Evolutionary conservation across 2,797 vertebrate species (phyloP).

Genomic region (Tiaroga cobitis): DNA sequence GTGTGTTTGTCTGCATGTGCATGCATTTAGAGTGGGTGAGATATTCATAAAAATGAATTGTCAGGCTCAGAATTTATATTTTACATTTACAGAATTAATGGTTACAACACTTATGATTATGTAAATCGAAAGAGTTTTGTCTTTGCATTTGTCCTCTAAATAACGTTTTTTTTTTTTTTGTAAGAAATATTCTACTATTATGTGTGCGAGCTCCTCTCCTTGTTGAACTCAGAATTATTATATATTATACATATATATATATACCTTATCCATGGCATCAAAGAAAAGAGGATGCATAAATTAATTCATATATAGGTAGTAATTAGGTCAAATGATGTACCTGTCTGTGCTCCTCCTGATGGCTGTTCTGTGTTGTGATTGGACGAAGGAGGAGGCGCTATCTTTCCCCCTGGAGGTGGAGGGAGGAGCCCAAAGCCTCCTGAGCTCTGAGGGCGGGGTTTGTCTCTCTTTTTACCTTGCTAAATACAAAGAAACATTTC

Average conservation of each 20-base stretch:
- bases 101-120: not conserved
- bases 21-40: not conserved
- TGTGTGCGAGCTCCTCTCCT: not conserved
- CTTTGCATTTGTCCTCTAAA: not conserved
- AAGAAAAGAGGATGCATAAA: not conserved
- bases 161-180: not conserved
- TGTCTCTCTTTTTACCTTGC: conserved; percentile 88
- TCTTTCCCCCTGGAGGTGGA: conserved; percentile 90
- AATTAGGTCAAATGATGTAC: conserved; percentile 50
- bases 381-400: conserved; percentile 74
- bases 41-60: not conserved
- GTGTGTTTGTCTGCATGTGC: not conserved
- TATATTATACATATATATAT: not conserved
- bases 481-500: conserved; percentile 61
- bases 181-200: not conserved
- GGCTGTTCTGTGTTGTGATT: conserved; percentile 73
- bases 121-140: not conserved
- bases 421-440: conserved; percentile 87
- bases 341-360: conserved; percentile 61
- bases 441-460: conserved; percentile 78
- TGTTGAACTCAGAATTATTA: not conserved
- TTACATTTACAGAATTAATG: not conserved
- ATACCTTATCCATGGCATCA: not conserved
- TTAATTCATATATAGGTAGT: not conserved
- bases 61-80: not conserved